Evolutionary conservation across 2,888 invertebrate genomes (phyloP), one percentile per base, ranked within the genome.

Genomic region (Ypsolopha sequella): DNA sequence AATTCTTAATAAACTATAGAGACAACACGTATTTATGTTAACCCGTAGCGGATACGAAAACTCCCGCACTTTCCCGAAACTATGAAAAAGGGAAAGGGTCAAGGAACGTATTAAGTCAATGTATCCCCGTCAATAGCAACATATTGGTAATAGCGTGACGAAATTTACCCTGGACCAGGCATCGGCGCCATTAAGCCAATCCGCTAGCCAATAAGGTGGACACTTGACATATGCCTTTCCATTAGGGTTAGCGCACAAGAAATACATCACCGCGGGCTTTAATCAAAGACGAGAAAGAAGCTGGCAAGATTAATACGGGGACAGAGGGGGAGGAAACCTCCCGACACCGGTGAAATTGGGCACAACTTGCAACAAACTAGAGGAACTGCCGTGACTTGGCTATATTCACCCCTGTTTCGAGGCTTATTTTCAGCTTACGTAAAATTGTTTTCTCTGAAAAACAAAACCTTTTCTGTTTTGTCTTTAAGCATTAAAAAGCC

Each of bases 191-290:
- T 82, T 77, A 79, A 77, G 68, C 73, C 78, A 75, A 80, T 80
- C 73, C 73, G 67, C 74, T 65, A 68, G 74, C 79, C 81, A 85
- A 85, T 85, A 84, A 80, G 73, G 81, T 78, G 70, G 81, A 78
- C 80, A 80, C 84, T 84, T 86, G 85, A 86, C 72, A 77, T 79
- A 86, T 84, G 80, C 64, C 73, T 77, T 84, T 78, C 84, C 82
- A 85, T 86, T 85, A 86, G 73, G 80, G 77, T 50, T 75, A 69
- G 73, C 71, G 71, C 64, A 73, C 76, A 84, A 81, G 80, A 82
- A 82, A 86, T 86, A 84, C 80, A 82, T 86, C 84, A 85, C 76
- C 59, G 70, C 66, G 63, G 62, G 72, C 68, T 73, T 84, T 84
- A 86, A 86, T 86, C 84, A 85, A 81, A 80, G 80, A 76, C 76